These are phyloP conservation scores for Sparidentex hasta DNA, from an alignment of 2,797 vertebrate species.

Conservation along the genomic window DNA sequence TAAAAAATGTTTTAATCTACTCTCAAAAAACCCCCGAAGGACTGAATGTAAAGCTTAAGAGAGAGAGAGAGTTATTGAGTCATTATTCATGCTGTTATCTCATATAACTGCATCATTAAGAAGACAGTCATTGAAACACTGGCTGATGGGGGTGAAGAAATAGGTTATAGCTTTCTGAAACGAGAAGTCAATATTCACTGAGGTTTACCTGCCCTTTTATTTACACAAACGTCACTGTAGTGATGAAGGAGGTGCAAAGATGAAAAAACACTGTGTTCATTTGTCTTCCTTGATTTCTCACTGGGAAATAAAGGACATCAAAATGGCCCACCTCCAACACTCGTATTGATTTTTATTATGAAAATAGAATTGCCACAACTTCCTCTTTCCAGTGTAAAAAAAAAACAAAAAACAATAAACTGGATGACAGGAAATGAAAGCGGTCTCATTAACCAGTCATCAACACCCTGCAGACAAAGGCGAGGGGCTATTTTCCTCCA, in stretches of 20 bases:
- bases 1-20: neutral
- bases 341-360: constrained; percentile 44
- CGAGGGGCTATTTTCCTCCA: constrained; percentile 35
- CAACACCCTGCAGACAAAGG: constrained; percentile 31
- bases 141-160: neutral
- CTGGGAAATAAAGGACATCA: constrained; percentile 35
- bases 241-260: constrained; percentile 2
- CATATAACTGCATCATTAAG: neutral
- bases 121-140: neutral
- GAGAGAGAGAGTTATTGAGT: constrained; percentile 2
- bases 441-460: constrained; percentile 61
- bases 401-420: constrained; percentile 59
- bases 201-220: constrained; percentile 6
- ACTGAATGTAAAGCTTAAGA: constrained; percentile 6
- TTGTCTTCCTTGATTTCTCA: constrained; percentile 28
- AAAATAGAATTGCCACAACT: constrained; percentile 38
- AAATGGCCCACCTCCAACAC: constrained; percentile 13
- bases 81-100: constrained; percentile 16
- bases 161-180: neutral
- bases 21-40: neutral
- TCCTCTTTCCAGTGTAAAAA: constrained; percentile 37
- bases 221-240: neutral
- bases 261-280: constrained; percentile 16
- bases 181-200: constrained; percentile 13
- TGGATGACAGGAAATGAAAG: constrained; percentile 64